Percentiles rank a stretch among this genome's conserved stretches.
phyloP scores from a whole-genome alignment of 2,797 vertebrate species.

The Scomberomorus guttatus region DNA sequence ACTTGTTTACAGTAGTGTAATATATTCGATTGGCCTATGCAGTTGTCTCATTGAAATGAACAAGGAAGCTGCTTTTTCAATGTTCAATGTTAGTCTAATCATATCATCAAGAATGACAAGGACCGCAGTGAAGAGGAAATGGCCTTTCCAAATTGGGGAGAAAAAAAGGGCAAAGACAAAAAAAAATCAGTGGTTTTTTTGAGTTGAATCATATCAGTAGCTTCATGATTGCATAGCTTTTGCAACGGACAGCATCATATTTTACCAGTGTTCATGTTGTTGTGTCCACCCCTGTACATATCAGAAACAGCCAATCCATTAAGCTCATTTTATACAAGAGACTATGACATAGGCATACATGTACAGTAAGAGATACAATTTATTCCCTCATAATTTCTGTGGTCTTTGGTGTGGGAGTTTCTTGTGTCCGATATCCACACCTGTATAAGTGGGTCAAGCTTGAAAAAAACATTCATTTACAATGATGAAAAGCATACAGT shows the following conservation, averaged over 20 bases:
- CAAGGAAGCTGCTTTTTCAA: background rate
- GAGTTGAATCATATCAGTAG: slow-evolving; percentile 7
- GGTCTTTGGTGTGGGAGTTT: background rate
- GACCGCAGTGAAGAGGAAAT: background rate
- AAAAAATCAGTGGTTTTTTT: background rate
- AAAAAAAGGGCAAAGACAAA: background rate
- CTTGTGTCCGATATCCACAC: background rate
- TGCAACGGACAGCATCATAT: background rate
- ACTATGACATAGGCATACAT: background rate
- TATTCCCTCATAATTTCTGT: background rate
- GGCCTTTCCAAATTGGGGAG: background rate
- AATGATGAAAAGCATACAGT: background rate
- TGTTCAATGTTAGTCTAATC: background rate
- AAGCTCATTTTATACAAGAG: slow-evolving; percentile 9
- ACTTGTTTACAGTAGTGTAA: background rate
- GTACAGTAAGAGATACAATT: background rate
- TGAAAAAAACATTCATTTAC: background rate
- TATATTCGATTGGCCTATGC: background rate
- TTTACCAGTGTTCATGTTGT: background rate
- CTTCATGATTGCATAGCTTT: background rate
- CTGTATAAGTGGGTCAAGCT: background rate
- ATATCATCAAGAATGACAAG: background rate
- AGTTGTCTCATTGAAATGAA: background rate
- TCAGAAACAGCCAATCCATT: slow-evolving; percentile 12
- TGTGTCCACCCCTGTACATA: background rate